phyloP scores from a whole-genome alignment of 35 echinoderm and acorn worm genomes.

The Patiria miniata region DNA sequence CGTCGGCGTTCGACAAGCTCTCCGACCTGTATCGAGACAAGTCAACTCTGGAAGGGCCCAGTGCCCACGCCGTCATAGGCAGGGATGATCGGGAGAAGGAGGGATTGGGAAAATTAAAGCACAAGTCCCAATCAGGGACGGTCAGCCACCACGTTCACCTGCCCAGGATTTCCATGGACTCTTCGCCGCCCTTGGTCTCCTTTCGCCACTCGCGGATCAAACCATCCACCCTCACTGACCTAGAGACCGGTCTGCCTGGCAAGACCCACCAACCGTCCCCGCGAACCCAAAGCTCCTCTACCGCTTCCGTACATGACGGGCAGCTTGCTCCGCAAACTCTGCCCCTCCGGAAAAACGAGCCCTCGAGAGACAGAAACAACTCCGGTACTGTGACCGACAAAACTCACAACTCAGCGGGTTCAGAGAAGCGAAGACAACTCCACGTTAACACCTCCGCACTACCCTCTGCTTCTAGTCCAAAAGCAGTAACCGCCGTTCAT shows the following conservation, averaged over 20 bases:
- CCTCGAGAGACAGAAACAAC: neutral
- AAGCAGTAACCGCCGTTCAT: neutral
- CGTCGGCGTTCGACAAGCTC: slow-evolving; percentile 3
- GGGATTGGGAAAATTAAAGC: neutral
- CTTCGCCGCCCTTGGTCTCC: neutral
- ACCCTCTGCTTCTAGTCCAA: neutral
- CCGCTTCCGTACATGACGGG: neutral
- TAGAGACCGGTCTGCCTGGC: neutral
- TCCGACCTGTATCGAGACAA: neutral
- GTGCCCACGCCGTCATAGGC: neutral
- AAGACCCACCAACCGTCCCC: neutral
- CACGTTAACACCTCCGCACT: neutral
- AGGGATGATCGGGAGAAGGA: neutral
- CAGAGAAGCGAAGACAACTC: neutral
- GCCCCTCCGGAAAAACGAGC: neutral
- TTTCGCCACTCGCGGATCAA: slow-evolving; percentile 7
- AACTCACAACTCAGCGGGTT: no score
- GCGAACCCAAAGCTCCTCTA: neutral
- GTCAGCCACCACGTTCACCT: neutral
- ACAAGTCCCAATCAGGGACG: neutral
- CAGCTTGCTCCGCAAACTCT: neutral
- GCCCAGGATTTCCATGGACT: slow-evolving; percentile 3
- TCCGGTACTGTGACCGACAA: no score
- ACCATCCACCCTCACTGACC: neutral
- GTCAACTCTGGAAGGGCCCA: neutral